Evolutionary conservation across 2,797 vertebrate species (phyloP).

Genomic region (Oryzias sinensis): DNA sequence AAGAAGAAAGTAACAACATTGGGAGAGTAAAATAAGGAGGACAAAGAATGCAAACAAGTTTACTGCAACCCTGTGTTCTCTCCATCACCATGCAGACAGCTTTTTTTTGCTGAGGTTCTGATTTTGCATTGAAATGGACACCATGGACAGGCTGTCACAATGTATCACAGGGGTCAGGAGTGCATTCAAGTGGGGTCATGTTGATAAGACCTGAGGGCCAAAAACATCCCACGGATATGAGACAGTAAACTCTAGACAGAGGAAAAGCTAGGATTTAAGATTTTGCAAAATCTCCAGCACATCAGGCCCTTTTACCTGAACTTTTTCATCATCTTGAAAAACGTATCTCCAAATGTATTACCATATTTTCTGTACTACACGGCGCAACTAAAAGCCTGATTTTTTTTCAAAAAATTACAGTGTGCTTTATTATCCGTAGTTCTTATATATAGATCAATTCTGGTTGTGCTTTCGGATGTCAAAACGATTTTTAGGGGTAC

Average conservation of each 20-base stretch:
- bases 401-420: too few species aligned
- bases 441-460: too few species aligned
- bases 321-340: background rate
- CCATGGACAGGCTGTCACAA: background rate
- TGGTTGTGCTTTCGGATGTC: too few species aligned
- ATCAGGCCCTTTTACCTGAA: background rate
- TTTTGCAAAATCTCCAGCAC: background rate
- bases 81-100: background rate
- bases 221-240: background rate
- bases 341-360: too few species aligned
- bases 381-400: too few species aligned
- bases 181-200: background rate
- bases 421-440: too few species aligned
- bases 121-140: too few species aligned
- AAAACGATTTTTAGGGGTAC: too few species aligned
- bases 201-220: background rate
- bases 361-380: too few species aligned
- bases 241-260: background rate
- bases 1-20: too few species aligned
- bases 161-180: slow-evolving; percentile 1
- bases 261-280: background rate
- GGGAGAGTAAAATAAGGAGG: background rate
- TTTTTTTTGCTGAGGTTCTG: background rate
- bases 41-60: background rate
- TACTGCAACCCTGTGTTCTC: background rate